Conservation (phyloP, 2,113 vertebrate species). For the Burhinus oedicnemus region DNA sequence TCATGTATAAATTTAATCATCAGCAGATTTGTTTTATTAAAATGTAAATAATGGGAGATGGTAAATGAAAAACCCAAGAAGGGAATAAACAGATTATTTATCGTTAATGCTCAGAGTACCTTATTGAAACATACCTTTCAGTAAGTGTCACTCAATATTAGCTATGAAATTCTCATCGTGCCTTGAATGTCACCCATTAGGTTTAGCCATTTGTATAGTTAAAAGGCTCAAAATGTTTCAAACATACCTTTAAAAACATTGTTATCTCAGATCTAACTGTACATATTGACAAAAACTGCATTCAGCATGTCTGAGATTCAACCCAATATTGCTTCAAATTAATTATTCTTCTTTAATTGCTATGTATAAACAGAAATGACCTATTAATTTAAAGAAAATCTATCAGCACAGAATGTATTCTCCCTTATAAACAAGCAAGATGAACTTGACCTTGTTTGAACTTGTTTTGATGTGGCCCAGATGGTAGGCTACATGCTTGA, state of each 20-base stretch:
- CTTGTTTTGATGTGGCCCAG: constrained; percentile 95
- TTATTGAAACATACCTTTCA: constrained; percentile 33
- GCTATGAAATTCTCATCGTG: constrained; percentile 35
- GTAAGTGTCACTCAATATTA: constrained; percentile 48
- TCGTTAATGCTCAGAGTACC: constrained; percentile 13
- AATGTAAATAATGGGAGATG: constrained; percentile 54
- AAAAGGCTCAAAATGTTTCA: not conserved
- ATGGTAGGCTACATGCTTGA: constrained; percentile 97
- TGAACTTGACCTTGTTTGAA: constrained; percentile 95
- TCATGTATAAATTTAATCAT: constrained; percentile 54
- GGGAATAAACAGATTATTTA: constrained; percentile 58
- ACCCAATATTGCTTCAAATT: constrained; percentile 70
- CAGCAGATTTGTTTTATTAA: constrained; percentile 62
- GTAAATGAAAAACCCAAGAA: constrained; percentile 55
- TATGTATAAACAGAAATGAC: constrained; percentile 79
- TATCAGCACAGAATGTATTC: constrained; percentile 78
- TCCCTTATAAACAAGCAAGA: constrained; percentile 83
- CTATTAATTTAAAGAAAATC: constrained; percentile 83
- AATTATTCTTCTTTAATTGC: constrained; percentile 80
- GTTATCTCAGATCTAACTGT: not conserved
- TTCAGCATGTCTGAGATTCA: constrained; percentile 53
- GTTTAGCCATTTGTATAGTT: constrained; percentile 32
- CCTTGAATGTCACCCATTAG: constrained; percentile 34
- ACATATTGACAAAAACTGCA: constrained; percentile 44
- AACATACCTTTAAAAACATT: constrained; percentile 40